Conservation (phyloP, 2,113 vertebrate species). For the Apus apus region DNA sequence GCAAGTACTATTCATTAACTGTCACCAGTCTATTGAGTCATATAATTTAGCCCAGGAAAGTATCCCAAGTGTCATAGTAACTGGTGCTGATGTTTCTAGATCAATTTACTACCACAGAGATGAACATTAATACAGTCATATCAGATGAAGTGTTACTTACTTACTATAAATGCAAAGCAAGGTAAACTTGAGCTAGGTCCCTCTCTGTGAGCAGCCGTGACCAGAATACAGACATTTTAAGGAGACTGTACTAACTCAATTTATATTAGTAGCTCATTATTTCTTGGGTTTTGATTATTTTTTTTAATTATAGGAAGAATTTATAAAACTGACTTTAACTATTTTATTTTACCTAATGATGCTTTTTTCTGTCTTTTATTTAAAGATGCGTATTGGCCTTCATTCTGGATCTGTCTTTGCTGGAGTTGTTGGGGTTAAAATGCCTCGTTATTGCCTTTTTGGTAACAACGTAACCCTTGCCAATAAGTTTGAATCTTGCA, state of each 20-base stretch:
- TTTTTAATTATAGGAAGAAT: neutral
- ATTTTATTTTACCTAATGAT: neutral
- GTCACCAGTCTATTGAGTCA: neutral
- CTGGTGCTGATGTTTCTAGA: neutral
- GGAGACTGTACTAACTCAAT: neutral
- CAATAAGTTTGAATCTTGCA: constrained; percentile 98
- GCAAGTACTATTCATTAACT: neutral
- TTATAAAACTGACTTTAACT: neutral
- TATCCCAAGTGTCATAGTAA: neutral
- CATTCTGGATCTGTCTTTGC: constrained; percentile 96
- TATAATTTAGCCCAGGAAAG: neutral
- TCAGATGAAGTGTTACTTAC: neutral
- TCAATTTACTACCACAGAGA: neutral
- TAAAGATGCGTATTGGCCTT: constrained; percentile 95
- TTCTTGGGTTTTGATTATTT: neutral
- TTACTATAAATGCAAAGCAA: neutral
- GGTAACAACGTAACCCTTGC: constrained; percentile 98
- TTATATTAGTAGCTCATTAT: neutral
- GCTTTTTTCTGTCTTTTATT: constrained; percentile 16
- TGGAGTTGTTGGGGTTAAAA: constrained; percentile 96
- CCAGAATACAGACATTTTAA: neutral
- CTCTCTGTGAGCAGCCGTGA: neutral
- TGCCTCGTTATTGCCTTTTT: constrained; percentile 99
- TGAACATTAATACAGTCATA: neutral
- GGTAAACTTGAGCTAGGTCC: neutral